These are phyloP conservation scores for Microchrysa polita DNA, from an alignment of 2,888 invertebrate genomes.

Conservation along the genomic window DNA sequence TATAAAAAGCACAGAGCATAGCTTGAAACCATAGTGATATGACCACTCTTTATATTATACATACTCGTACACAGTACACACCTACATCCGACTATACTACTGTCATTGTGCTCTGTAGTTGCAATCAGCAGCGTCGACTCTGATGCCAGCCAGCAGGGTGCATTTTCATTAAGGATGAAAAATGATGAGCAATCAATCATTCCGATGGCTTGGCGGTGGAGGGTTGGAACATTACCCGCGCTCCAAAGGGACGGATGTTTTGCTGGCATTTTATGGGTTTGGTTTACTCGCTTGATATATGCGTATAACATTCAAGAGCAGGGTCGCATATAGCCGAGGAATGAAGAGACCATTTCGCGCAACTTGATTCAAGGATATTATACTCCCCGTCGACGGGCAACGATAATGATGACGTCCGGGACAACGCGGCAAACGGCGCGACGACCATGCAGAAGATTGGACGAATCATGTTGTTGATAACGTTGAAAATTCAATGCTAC, in stretches of 20 bases:
- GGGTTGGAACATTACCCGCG: constrained; percentile 58
- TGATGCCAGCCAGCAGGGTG: constrained; percentile 64
- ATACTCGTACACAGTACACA: not conserved
- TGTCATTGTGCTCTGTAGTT: constrained; percentile 15
- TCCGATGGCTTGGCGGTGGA: constrained; percentile 52
- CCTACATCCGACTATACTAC: constrained; percentile 2
- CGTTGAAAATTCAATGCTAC: constrained; percentile 36
- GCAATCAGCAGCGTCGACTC: constrained; percentile 37
- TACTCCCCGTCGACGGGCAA: not conserved
- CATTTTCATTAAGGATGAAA: constrained; percentile 66
- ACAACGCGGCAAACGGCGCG: not conserved
- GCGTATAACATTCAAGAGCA: not conserved
- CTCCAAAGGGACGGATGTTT: constrained; percentile 2
- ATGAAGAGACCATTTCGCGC: constrained; percentile 7
- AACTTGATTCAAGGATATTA: constrained; percentile 19
- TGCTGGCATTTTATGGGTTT: constrained; percentile 32
- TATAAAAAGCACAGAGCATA: no score
- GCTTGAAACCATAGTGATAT: constrained; percentile 14
- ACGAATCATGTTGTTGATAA: constrained; percentile 39
- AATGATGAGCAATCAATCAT: constrained; percentile 66
- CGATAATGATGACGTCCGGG: not conserved
- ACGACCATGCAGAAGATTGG: constrained; percentile 23
- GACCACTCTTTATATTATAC: not conserved
- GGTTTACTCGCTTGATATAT: not conserved
- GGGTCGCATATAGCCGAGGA: not conserved